These are phyloP conservation scores for Meda fulgida DNA, from an alignment of 2,797 vertebrate genomes.

Conservation along the genomic window DNA sequence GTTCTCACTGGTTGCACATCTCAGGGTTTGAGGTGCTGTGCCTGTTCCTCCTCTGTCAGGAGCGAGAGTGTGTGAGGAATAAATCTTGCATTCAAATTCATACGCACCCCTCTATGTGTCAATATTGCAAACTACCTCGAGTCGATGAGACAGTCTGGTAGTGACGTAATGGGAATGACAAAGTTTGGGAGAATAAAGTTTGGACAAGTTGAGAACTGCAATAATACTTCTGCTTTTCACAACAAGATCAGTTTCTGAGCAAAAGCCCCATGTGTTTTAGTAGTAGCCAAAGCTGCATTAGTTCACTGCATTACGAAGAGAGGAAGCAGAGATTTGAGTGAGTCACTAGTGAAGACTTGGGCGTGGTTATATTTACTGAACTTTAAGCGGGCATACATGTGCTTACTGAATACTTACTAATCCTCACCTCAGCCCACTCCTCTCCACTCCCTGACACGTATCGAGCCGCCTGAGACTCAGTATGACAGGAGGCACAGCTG, in stretches of 20 bases:
- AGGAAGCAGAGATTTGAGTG: conserved; percentile 16
- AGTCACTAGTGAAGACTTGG: conserved; percentile 39
- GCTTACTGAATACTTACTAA: conserved; percentile 38
- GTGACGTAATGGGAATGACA: neutral
- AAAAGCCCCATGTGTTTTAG: neutral
- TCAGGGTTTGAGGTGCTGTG: neutral
- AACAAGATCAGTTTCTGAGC: neutral
- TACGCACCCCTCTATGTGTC: neutral
- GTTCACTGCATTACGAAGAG: neutral
- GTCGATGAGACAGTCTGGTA: neutral
- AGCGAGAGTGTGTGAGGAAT: neutral
- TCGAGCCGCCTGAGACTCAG: neutral
- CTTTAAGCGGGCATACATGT: conserved; percentile 1
- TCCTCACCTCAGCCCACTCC: conserved; percentile 19
- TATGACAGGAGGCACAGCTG: neutral
- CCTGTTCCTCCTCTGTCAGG: neutral
- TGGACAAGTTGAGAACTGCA: neutral
- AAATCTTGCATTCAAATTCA: neutral
- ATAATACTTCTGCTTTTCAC: neutral
- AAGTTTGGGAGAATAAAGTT: neutral
- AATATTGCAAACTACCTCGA: neutral
- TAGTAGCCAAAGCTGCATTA: neutral
- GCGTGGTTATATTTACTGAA: conserved; percentile 40
- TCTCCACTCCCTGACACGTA: conserved; percentile 29
- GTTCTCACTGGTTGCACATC: neutral